phyloP scores from a whole-genome alignment of 1,140 invertebrate species.

The Monomorium pharaonis region DNA sequence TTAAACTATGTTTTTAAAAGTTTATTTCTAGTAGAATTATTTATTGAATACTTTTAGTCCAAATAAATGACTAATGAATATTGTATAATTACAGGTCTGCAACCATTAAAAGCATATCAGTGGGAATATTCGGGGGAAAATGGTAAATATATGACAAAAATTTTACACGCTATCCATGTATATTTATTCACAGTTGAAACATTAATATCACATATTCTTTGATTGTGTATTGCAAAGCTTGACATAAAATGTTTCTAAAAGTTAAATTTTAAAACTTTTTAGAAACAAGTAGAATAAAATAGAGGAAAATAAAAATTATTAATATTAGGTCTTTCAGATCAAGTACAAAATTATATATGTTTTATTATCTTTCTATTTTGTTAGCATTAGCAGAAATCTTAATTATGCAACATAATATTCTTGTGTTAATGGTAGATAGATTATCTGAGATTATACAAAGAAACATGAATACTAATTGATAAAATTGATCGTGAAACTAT shows the following conservation, averaged over 20 bases:
- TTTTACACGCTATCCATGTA: neutral
- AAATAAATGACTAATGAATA: neutral
- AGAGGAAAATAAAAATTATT: neutral
- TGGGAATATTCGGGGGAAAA: conserved; percentile 61
- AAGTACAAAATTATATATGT: neutral
- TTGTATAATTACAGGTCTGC: conserved; percentile 48
- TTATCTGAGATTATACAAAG: neutral
- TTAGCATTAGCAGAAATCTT: neutral
- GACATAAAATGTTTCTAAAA: neutral
- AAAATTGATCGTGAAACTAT: neutral
- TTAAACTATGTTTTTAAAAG: neutral
- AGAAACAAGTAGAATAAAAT: neutral
- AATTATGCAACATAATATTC: neutral
- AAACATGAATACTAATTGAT: neutral
- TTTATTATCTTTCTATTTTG: neutral
- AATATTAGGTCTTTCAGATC: neutral
- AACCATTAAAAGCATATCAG: neutral
- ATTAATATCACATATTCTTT: neutral
- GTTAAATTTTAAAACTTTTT: neutral
- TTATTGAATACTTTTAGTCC: neutral
- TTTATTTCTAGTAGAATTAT: neutral
- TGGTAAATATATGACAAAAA: conserved; percentile 45
- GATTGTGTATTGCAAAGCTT: neutral
- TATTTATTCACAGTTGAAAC: neutral
- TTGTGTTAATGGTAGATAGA: neutral